Base-by-base conservation (phyloP, 2,797 vertebrate species). In the Zalophus californianus region DNA sequence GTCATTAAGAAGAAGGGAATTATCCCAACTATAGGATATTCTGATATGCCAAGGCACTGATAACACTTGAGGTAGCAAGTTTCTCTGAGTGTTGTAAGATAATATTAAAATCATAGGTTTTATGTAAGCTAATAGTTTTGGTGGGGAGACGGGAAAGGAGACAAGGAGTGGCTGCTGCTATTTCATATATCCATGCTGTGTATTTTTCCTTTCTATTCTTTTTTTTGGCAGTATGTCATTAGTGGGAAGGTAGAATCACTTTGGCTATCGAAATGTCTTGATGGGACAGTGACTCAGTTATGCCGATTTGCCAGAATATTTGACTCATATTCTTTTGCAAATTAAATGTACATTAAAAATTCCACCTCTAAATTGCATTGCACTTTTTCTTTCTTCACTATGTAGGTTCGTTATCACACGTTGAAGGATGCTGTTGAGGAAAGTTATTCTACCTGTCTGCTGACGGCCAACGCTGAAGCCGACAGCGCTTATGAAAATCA, bases 1-100 rank as follows among this genome's bases (percentile, higher is more conserved):
- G 60, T 78, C 70, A 94, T 80, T 88, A 73, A 44, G 70, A 87
- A 54, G 79, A 94, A 87, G 3, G 35, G 41, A 86, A 88, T 87
- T 66, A n/a, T 52, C 64, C 68, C 54, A 73, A 78, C 38, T 50
- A 38, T 1, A 79, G 56, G 20, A 58, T 50, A 83, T 66, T 90
- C 54, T 56, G 58, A 60, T 66, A 78, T 27, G 68, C 38, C 80
- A n/a, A 86, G 44, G 6, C 88, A 90, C n/a, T 73, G 66, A 82
- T 68, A 72, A 85, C 64, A 58, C 35, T 54, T 82, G n/a, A 64
- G n/a, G 23, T 11, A 79, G 64, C 25, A 77, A 80, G 70, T 66
- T 89, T n/a, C 58, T 86, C 27, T 68, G 77, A 72, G 32, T 32
- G 44, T 77, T 66, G 60, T 11, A 78, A 86, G 21, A 23, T 13